Percentiles rank a stretch among this genome's conserved stretches.
Evolutionary conservation across 2,113 vertebrate species (phyloP).

Genomic region (Ancistrus triradiatus): DNA sequence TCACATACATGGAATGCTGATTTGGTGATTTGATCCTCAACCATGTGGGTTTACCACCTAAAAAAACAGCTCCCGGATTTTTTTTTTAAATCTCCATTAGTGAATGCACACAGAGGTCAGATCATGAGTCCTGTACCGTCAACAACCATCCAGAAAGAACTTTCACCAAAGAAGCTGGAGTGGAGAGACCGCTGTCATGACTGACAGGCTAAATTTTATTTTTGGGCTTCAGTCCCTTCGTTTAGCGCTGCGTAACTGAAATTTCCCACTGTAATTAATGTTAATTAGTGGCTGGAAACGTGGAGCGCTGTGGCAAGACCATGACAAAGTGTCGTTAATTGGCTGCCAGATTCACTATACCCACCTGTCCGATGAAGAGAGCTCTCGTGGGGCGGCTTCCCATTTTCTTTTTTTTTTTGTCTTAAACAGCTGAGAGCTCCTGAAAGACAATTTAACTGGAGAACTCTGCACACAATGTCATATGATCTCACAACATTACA

Average conservation of each 20-base stretch:
- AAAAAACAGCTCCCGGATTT: no score
- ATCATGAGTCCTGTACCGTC: no score
- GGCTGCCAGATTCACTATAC: constrained; percentile 75
- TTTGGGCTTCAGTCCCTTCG: constrained; percentile 50
- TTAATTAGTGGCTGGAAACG: constrained; percentile 71
- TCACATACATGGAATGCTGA: no score
- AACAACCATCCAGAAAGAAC: neutral
- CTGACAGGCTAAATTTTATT: constrained; percentile 44
- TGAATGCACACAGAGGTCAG: no score
- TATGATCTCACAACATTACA: neutral
- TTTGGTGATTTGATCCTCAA: no score
- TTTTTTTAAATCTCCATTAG: no score
- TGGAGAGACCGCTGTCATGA: constrained; percentile 31
- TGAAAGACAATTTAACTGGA: constrained; percentile 16
- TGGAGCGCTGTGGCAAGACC: constrained; percentile 67
- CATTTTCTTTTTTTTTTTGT: neutral
- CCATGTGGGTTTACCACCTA: no score
- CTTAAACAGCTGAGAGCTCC: neutral
- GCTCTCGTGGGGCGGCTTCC: constrained; percentile 41
- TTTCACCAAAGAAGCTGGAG: neutral
- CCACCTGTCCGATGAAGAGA: constrained; percentile 70
- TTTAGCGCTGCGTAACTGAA: constrained; percentile 62
- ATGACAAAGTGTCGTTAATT: constrained; percentile 76
- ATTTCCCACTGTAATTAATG: constrained; percentile 73
- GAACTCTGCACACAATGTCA: neutral